Evolutionary conservation across 2,113 vertebrate species (phyloP).

Genomic region (Oreochromis spilurus): DNA sequence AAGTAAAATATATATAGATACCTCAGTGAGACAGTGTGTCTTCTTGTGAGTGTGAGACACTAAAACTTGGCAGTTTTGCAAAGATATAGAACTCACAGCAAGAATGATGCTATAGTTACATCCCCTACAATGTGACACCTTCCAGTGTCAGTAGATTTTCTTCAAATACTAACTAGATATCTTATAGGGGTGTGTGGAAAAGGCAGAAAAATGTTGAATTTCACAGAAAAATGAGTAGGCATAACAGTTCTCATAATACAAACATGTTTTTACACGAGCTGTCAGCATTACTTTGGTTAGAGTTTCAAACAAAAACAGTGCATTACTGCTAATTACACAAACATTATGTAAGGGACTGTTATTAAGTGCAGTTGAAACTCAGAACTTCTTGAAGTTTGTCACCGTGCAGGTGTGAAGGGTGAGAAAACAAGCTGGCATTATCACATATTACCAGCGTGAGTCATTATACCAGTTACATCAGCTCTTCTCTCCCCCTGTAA

Average conservation of each 20-base stretch:
- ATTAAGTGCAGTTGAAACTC: background rate
- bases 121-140: background rate
- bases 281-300: background rate
- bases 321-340: background rate
- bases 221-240: background rate
- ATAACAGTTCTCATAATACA: background rate
- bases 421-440: background rate
- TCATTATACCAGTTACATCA: background rate
- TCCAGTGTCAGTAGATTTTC: background rate
- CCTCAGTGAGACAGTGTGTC: background rate
- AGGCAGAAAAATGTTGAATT: background rate
- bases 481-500: background rate
- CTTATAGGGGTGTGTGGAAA: background rate
- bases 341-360: background rate
- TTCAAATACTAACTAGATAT: background rate
- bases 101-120: background rate
- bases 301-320: constrained; percentile 5
- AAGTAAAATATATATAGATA: background rate
- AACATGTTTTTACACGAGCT: background rate
- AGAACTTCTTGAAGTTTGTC: background rate
- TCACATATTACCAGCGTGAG: background rate
- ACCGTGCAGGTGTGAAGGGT: background rate
- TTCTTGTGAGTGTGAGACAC: background rate
- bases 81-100: background rate
- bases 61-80: background rate